Conservation (phyloP, 2,797 vertebrate genomes). For the Hyperoplus lanceolatus region DNA sequence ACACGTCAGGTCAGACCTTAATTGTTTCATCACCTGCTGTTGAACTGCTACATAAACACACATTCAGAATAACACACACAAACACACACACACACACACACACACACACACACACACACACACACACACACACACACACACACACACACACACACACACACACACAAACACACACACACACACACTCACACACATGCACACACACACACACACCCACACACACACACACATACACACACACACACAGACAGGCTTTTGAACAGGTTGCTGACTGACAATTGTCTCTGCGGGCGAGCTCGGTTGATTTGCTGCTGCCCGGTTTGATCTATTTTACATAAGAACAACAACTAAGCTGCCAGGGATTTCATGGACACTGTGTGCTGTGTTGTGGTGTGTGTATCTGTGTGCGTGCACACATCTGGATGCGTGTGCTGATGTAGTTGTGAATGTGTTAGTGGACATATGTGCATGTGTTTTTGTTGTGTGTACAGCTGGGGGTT, state of each 20-base stretch:
- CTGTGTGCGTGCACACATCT: constrained; percentile 54
- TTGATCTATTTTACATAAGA: constrained; percentile 84
- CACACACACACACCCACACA: constrained; percentile 1
- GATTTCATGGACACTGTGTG: constrained; percentile 65
- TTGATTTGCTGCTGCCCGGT: constrained; percentile 62
- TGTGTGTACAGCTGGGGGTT: constrained; percentile 17
- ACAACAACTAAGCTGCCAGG: constrained; percentile 79
- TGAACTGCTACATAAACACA: constrained; percentile 24
- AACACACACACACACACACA: not conserved
- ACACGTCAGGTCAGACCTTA: constrained; percentile 39
- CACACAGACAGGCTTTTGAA: constrained; percentile 45
- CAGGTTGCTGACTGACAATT: constrained; percentile 63
- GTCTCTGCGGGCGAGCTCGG: constrained; percentile 43
- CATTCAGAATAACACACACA: not conserved
- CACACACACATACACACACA: constrained; percentile 15
- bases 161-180: constrained; percentile 7
- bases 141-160: constrained; percentile 2
- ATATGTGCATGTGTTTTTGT: constrained; percentile 59
- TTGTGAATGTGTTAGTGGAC: constrained; percentile 55
- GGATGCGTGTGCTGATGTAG: constrained; percentile 29
- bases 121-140: not conserved
- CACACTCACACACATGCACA: constrained; percentile 30
- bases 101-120: not conserved
- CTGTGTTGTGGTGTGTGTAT: constrained; percentile 38
- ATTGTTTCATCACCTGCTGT: constrained; percentile 41